Base-by-base conservation (phyloP, 2,797 vertebrate species). In the Alcedo atthis region DNA sequence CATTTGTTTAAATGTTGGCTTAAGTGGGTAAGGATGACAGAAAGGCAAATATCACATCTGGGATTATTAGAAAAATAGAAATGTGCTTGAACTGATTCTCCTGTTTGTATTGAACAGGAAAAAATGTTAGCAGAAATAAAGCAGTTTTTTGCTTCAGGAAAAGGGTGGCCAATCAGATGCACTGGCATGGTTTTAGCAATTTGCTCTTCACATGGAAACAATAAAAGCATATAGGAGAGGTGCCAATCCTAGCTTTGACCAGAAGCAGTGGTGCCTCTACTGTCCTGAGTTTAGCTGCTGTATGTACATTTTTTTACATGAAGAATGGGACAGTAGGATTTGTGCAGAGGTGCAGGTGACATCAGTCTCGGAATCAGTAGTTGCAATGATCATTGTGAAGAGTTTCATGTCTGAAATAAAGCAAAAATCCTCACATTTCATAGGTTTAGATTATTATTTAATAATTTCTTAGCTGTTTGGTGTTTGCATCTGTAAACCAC, bases 271-370 rank as follows among this genome's bases (percentile, higher is more conserved):
- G 9, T 26, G 12, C 33, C 20, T 79, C 25, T 32, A 0, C 32
- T 53, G 10, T 46, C 43, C 32, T 37, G 11, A 46, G 70, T 84
- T 66, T 40, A 75, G 40, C 67, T 63, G 48, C 40, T 22, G 26
- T 35, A 49, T 0, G 0, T 28, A 42, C 3, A 5, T 69, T 75
- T 40, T 70, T n/a, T 28, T 58, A 16, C 2, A 2, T 37, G n/a
- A 78, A 53, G 88, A 42, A 42, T 1, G 33, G 20, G 11, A 37
- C 28, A 37, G 25, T 30, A 66, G 21, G 40, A 43, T 64, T 66
- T 35, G 24, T 58, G 62, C 26, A 35, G 20, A 51, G 21, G 30
- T 35, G 40, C 17, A 48, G 51, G 57, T 32, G 64, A 43, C 26
- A 37, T 46, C 26, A 46, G 32, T 45, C 24, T 76, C 14, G 1